phyloP scores from a whole-genome alignment of 2,113 vertebrate species.

The Oncorhynchus gorbuscha region DNA sequence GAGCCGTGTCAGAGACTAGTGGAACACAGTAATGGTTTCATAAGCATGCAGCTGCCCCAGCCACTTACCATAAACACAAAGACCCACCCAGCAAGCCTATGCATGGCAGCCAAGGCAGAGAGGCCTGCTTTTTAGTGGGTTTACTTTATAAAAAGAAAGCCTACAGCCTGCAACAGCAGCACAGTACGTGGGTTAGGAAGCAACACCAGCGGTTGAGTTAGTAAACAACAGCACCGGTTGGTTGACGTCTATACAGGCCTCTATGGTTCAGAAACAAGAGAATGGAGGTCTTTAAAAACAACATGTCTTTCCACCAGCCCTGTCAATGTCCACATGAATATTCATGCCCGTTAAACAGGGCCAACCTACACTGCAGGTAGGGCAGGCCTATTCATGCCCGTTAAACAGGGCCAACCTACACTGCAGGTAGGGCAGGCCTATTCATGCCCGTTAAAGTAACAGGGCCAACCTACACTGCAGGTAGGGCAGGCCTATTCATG shows the following conservation, averaged over 20 bases:
- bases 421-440: not conserved
- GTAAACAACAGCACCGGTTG: no score
- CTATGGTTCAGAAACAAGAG: conserved; percentile 28
- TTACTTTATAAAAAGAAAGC: not conserved
- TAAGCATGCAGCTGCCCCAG: conserved; percentile 72
- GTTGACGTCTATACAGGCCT: no score
- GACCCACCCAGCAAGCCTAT: conserved; percentile 67
- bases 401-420: not conserved
- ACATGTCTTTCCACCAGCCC: conserved; percentile 51
- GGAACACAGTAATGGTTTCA: conserved; percentile 30
- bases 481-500: no score
- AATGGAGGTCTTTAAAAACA: conserved; percentile 51
- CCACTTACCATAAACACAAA: conserved; percentile 78
- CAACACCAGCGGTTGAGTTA: no score
- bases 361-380: conserved; percentile 17
- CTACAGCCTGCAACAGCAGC: conserved; percentile 33
- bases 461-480: no score
- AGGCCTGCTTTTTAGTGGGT: conserved; percentile 50
- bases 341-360: not conserved
- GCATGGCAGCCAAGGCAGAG: conserved; percentile 58
- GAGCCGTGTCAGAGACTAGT: no score
- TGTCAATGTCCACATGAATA: conserved; percentile 58
- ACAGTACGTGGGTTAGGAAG: no score
- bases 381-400: not conserved
- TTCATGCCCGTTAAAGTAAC: no score